phyloP scores from a whole-genome alignment of 2,888 invertebrate genomes.

The Aphidoletes aphidimyza region DNA sequence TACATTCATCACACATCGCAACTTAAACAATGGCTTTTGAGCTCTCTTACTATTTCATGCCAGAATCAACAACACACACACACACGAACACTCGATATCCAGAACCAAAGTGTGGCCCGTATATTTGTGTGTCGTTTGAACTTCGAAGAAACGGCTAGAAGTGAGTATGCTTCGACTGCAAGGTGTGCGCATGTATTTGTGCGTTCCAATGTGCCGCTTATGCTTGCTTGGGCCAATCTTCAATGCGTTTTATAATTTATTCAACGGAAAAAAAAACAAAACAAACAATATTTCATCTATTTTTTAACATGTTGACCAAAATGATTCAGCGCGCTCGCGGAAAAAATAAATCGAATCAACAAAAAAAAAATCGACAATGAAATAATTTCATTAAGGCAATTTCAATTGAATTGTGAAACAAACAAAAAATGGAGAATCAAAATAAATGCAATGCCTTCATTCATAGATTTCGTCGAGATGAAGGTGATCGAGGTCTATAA shows the following conservation, averaged over 20 bases:
- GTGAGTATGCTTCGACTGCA: background rate
- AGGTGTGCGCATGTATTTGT: constrained; percentile 21
- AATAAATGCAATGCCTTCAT: background rate
- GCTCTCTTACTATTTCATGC: no score
- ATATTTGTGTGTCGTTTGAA: background rate
- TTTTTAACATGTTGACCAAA: background rate
- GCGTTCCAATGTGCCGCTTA: background rate
- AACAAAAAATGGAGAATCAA: background rate
- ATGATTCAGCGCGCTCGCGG: background rate
- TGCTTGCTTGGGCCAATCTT: no score
- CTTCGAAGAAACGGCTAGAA: no score
- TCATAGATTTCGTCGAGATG: constrained; percentile 5
- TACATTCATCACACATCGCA: background rate
- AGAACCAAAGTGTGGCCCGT: background rate
- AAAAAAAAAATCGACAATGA: background rate
- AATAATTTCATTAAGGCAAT: no score
- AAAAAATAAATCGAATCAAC: background rate
- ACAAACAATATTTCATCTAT: background rate
- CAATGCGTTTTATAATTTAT: constrained; percentile 2
- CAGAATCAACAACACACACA: background rate
- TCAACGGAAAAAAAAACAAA: background rate
- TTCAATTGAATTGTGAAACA: background rate
- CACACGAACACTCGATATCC: background rate
- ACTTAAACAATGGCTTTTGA: background rate
- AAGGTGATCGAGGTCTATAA: background rate